Base-by-base conservation (phyloP, 2,113 vertebrate species). In the Mus spicilegus region DNA sequence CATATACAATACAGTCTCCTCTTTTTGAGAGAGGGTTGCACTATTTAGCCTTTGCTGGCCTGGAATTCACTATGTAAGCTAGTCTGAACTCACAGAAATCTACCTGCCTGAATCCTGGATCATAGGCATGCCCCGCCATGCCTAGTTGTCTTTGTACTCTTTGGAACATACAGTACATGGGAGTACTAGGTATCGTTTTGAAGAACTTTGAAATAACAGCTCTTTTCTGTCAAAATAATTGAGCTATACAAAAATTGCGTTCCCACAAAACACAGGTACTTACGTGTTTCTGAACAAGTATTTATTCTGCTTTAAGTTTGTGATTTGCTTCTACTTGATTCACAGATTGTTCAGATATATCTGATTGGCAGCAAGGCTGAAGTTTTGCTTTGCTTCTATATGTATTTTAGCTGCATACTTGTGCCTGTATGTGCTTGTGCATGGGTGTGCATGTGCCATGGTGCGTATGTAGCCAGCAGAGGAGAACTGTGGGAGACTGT, bases 231-330 rank as follows among this genome's bases (percentile, higher is more conserved):
- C 7, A 95, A 86, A 81, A 58, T 72, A 90, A 84, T 3, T 36
- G 69, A 84, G 12, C 36, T 93, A 85, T 56, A 72, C 85, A 92
- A 92, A 95, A 89, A 94, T 3, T 61, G 69, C 36, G 73, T 86
- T 91, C 39, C 61, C 16, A 69, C 19, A 72, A 42, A 39, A 42
- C 2, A 54, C 49, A 92, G 24, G 28, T 65, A 51, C 30, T 77
- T 77, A 77, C 4, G 6, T 33, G 17, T 90, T 94, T 90, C 77
- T 58, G 56, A 39, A n/a, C 16, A 87, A 82, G 42, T 58, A 80
- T 84, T 51, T 93, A 28, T 77, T 36, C 42, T 90, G 16, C 30
- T 90, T 85, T 58, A 89, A 12, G 51, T 46, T 46, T 67, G 16
- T 58, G 65, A 90, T 24, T 73, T 90, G 61, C 39, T 36, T 91